phyloP scores from a whole-genome alignment of 2,888 invertebrate species.

The Acanthosepion esculentum region DNA sequence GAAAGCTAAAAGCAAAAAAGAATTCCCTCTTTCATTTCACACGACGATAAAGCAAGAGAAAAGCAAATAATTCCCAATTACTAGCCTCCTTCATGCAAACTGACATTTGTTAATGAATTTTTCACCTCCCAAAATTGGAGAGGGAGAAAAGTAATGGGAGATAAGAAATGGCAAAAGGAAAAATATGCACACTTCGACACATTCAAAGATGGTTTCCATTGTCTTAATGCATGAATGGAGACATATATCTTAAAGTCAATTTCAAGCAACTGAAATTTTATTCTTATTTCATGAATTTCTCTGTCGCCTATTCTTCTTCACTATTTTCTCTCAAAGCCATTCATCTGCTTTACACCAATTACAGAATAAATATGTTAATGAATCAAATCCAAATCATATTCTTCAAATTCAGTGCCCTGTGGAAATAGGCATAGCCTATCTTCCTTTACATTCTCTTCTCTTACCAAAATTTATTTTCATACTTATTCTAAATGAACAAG shows the following conservation, averaged over 20 bases:
- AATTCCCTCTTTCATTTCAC: no score
- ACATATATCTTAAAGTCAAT: neutral
- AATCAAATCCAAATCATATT: neutral
- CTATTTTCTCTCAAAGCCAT: neutral
- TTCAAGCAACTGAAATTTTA: neutral
- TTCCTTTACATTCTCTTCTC: neutral
- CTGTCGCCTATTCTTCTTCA: neutral
- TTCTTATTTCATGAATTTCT: neutral
- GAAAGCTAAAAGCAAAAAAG: no score
- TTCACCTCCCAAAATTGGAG: no score
- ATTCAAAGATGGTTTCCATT: no score
- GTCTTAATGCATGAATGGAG: neutral
- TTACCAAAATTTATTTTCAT: neutral
- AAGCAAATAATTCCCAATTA: no score
- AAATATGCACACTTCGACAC: no score
- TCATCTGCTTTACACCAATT: neutral
- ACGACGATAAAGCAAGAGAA: no score
- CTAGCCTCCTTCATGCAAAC: no score
- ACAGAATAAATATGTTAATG: conserved; percentile 2
- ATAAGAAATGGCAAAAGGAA: no score
- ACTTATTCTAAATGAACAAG: neutral
- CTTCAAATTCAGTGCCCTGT: neutral
- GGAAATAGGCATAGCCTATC: neutral
- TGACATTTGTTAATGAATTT: no score
- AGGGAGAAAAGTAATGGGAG: no score